phyloP scores from a whole-genome alignment of 2,113 vertebrate species.

The Peromyscus californicus region DNA sequence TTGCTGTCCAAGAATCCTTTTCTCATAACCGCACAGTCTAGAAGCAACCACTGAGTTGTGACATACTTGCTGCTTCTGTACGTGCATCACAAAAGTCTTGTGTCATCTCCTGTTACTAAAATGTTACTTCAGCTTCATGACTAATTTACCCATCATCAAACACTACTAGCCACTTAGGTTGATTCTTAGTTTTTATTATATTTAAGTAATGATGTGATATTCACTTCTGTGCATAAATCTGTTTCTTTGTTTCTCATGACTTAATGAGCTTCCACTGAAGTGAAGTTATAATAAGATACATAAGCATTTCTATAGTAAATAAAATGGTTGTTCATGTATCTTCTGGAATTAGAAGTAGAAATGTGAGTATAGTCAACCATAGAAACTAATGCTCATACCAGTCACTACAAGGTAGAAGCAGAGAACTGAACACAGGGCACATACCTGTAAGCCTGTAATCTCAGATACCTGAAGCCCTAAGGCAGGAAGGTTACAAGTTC shows the following conservation, averaged over 20 bases:
- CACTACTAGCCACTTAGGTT: neutral
- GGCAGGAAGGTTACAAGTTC: neutral
- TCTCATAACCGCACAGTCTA: neutral
- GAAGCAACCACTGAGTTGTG: neutral
- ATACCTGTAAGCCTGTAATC: neutral
- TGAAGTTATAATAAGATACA: slow-evolving; percentile 22
- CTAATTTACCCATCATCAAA: neutral
- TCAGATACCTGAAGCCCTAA: neutral
- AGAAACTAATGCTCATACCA: neutral
- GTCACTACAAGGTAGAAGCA: slow-evolving; percentile 13
- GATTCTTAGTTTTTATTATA: slow-evolving; percentile 34
- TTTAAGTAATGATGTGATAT: slow-evolving; percentile 30
- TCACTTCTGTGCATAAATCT: slow-evolving; percentile 11
- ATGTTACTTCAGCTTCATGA: neutral
- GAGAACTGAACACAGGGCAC: neutral
- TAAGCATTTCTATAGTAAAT: slow-evolving; percentile 5
- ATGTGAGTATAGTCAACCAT: neutral
- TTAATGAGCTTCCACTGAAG: slow-evolving; percentile 2
- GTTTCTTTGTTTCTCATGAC: slow-evolving; percentile 2
- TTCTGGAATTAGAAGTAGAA: slow-evolving; percentile 55
- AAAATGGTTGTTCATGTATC: neutral
- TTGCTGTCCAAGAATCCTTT: neutral
- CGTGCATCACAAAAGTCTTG: neutral
- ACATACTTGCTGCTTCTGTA: neutral
- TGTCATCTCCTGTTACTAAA: slow-evolving; percentile 19